These are phyloP conservation scores for Sebastes matsubarae DNA, from an alignment of 2,797 vertebrate genomes.

Conservation along the genomic window DNA sequence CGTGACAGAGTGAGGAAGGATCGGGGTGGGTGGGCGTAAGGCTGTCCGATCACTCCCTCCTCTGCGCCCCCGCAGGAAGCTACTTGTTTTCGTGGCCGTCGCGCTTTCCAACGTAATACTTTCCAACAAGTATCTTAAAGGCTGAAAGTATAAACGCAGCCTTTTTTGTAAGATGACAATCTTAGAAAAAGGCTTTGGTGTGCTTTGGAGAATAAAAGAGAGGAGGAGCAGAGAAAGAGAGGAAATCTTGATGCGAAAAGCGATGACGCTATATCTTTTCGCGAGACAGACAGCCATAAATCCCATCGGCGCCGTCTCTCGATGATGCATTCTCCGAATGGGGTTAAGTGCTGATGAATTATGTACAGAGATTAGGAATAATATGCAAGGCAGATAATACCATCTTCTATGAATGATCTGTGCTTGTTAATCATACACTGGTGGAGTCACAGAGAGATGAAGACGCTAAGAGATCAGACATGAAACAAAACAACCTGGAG, in stretches of 20 bases:
- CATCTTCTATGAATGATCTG: constrained; percentile 9
- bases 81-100: not conserved
- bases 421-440: constrained; percentile 19
- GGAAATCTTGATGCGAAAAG: constrained; percentile 12
- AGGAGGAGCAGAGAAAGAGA: not conserved
- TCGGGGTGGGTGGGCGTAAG: constrained; percentile 4
- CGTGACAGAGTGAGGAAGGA: constrained; percentile 4
- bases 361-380: constrained; percentile 50
- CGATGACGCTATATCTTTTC: constrained; percentile 8
- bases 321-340: constrained; percentile 14
- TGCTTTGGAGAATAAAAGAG: not conserved
- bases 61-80: constrained; percentile 21
- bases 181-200: not conserved
- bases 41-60: constrained; percentile 13
- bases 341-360: constrained; percentile 54
- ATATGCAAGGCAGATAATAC: constrained; percentile 35
- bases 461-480: not conserved
- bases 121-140: constrained; percentile 19
- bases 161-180: not conserved
- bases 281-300: constrained; percentile 26
- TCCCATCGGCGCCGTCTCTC: constrained; percentile 12
- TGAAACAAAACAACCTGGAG: not conserved
- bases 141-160: not conserved
- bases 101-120: constrained; percentile 1
- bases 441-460: not conserved